Evolutionary conservation across 2,797 vertebrate genomes (phyloP).

Genomic region (Ceyx erithaca): DNA sequence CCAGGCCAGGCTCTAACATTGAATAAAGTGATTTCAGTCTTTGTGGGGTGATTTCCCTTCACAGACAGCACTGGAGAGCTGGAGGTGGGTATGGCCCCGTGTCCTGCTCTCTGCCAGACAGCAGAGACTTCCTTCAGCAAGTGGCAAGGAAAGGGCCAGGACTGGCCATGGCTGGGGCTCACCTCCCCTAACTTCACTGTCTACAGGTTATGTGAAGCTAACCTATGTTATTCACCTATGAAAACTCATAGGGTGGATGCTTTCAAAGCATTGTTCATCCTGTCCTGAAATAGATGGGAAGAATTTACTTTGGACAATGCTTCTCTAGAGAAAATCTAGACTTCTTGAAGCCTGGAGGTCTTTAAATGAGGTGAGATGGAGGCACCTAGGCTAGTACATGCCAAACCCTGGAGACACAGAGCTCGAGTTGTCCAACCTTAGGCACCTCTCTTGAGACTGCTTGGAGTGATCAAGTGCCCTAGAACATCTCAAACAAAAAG

Average conservation of each 20-base stretch:
- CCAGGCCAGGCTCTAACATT: background rate
- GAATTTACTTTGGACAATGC: background rate
- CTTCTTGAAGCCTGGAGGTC: background rate
- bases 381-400: background rate
- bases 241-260: background rate
- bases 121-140: background rate
- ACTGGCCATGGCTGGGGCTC: background rate
- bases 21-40: background rate
- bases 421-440: rapidly evolving
- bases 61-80: background rate
- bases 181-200: background rate
- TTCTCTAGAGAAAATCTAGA: background rate
- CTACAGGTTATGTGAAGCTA: background rate
- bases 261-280: background rate
- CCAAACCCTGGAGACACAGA: background rate
- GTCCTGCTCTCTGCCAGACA: background rate
- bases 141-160: background rate
- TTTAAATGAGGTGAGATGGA: background rate
- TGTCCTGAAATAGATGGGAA: background rate
- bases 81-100: background rate
- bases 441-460: rapidly evolving
- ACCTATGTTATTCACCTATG: background rate
- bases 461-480: too few relatives aligned
- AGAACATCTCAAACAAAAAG: background rate
- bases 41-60: background rate